Evolutionary conservation across 2,113 vertebrate species (phyloP), one percentile per base, ranked within the genome.

Genomic region (Prochilodus magdalenae): DNA sequence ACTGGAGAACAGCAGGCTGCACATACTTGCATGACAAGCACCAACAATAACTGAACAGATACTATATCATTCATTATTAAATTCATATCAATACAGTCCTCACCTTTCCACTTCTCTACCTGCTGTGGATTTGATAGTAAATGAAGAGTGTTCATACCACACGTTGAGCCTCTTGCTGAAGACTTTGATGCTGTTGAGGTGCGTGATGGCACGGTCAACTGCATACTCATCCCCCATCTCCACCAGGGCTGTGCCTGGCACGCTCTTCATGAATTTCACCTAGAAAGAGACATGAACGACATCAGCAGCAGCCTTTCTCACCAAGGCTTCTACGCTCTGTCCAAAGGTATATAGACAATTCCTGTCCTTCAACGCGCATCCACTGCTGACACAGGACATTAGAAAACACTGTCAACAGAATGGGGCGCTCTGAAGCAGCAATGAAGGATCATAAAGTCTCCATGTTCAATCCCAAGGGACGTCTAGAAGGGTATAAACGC

Each of bases 181-280:
- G 75, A 99, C 91, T 86, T 98, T 98, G 90, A 99, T 97, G 67
- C 96, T 97, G 93, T 99, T 99, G 77, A 99, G 96, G 90, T 99
- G 97, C 60, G 98, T 98, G 86, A 99, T 96, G 33, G 97, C 97
- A 92, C 98, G 91, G 93, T 99, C 98, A 62, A 99, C 98, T 40
- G 98, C 97, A 7, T 98, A 99, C 77, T 99, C 98, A 81, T 99
- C 97, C 13, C 97, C 96, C 98, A 99, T 99, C 93, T 99, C 97
- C 40, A 99, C 97, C 86, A 99, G 85, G 4, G 97, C 96, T 0
- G 98, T 98, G 26, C 97, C 98, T 0, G 97, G 98, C 86, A 99
- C 97, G 24, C 97, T 99, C 94, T 98, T 99, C 98, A 99, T 99
- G 84, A 99, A 99, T 89, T 99, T 99, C 53, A 99, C 96, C 97